These are phyloP conservation scores for Yponomeuta sedellus DNA, from an alignment of 2,888 invertebrate genomes.

Conservation along the genomic window DNA sequence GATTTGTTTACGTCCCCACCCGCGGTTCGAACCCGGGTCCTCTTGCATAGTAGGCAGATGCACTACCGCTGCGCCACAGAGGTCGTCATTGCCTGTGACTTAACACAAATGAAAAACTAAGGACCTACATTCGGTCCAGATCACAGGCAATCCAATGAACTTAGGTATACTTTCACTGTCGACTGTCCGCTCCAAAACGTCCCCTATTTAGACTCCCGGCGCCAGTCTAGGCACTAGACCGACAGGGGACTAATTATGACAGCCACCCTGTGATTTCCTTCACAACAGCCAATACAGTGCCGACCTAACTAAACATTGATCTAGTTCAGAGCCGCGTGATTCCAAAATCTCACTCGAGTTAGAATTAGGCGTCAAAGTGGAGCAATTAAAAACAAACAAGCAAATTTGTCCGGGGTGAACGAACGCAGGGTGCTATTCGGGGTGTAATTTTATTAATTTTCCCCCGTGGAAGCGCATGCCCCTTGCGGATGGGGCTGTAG, in stretches of 20 bases:
- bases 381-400: slow-evolving; percentile 6
- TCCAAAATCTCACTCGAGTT: not conserved
- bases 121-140: too few species aligned
- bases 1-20: too few species aligned
- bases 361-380: not conserved
- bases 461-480: slow-evolving; percentile 9
- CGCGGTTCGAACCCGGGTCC: too few species aligned
- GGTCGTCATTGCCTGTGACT: too few species aligned
- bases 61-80: too few species aligned
- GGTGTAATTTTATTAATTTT: slow-evolving; percentile 16
- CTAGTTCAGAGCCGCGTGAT: not conserved
- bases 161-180: too few species aligned
- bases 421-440: slow-evolving; percentile 13
- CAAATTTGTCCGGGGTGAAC: slow-evolving; percentile 16
- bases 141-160: too few species aligned
- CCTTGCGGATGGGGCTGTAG: slow-evolving; percentile 12
- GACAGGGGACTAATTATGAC: not conserved
- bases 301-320: not conserved
- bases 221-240: too few species aligned
- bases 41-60: too few species aligned
- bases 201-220: too few species aligned
- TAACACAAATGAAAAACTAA: too few species aligned
- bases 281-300: not conserved
- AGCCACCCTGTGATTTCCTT: not conserved
- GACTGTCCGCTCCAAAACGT: too few species aligned